Evolutionary conservation across 2,797 vertebrate species (phyloP).

Genomic region (Galaxias olidus): DNA sequence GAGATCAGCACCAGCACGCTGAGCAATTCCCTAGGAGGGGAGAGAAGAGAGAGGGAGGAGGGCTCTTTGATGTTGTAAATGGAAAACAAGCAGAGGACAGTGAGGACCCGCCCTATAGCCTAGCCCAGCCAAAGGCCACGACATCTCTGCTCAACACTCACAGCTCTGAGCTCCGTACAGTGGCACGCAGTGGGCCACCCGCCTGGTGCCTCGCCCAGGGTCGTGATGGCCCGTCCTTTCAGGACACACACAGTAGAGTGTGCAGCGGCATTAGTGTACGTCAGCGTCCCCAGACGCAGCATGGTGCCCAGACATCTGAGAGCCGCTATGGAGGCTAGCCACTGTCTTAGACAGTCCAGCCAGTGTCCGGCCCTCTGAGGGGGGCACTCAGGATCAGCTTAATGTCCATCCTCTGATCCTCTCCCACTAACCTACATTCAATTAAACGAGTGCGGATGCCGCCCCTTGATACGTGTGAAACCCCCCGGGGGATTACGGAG

Average conservation of each 20-base stretch:
- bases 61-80: constrained; percentile 61
- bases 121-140: constrained; percentile 23
- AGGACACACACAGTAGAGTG: constrained; percentile 1
- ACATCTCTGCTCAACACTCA: constrained; percentile 49
- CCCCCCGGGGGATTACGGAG: constrained; percentile 64
- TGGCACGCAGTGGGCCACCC: constrained; percentile 18
- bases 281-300: constrained; percentile 29
- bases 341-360: constrained; percentile 49
- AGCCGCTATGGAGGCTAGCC: constrained; percentile 53
- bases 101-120: constrained; percentile 36
- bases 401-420: constrained; percentile 57
- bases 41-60: constrained; percentile 21
- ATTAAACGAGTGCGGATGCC: constrained; percentile 60
- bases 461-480: constrained; percentile 59
- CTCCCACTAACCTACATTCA: constrained; percentile 62
- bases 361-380: constrained; percentile 16
- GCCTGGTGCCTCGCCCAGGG: background rate
- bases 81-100: constrained; percentile 46
- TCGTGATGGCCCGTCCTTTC: constrained; percentile 7
- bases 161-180: constrained; percentile 41
- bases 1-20: constrained; percentile 41
- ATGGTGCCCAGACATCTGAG: constrained; percentile 40
- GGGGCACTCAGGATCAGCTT: constrained; percentile 50
- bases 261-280: background rate
- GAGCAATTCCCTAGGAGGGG: constrained; percentile 37